These are phyloP conservation scores for Phylloscopus trochilus DNA, from an alignment of 2,113 vertebrate species.

Conservation along the genomic window DNA sequence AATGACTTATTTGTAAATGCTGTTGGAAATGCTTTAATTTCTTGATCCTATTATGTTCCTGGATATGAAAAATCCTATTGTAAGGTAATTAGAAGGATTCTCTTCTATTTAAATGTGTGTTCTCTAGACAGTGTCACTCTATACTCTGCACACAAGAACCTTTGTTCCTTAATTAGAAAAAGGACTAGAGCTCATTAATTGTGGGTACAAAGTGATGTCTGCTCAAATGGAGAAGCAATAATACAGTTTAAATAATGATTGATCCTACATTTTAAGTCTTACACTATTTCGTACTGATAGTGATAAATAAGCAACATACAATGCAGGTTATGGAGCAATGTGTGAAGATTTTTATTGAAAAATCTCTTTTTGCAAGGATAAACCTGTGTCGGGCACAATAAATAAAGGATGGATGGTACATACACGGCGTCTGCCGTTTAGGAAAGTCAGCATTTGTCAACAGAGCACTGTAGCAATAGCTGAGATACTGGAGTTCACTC, in stretches of 20 bases:
- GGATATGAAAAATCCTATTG: constrained; percentile 73
- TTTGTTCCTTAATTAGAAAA: constrained; percentile 77
- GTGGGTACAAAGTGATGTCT: constrained; percentile 67
- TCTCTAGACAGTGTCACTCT: constrained; percentile 67
- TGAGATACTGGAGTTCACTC: background rate
- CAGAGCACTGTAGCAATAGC: background rate
- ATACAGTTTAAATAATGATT: constrained; percentile 49
- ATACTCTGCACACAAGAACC: constrained; percentile 58
- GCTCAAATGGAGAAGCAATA: constrained; percentile 50
- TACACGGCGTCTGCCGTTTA: background rate
- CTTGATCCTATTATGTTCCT: constrained; percentile 64
- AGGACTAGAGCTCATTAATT: constrained; percentile 72
- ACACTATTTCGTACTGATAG: background rate
- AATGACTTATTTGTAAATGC: constrained; percentile 71
- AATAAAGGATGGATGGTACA: constrained; percentile 19
- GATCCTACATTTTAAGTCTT: background rate
- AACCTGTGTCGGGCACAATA: constrained; percentile 19
- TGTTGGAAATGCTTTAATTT: constrained; percentile 59
- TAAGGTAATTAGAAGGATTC: constrained; percentile 72
- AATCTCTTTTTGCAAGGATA: constrained; percentile 38
- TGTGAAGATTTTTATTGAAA: constrained; percentile 1
- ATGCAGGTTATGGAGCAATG: background rate
- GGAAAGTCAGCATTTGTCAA: constrained; percentile 22
- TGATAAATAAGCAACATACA: constrained; percentile 26
- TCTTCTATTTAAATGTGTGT: constrained; percentile 54